A percentile compares a stretch with the other conserved stretches of the same genome.
phyloP scores from a whole-genome alignment of 2,113 vertebrate species.

The Zosterops hypoxanthus region DNA sequence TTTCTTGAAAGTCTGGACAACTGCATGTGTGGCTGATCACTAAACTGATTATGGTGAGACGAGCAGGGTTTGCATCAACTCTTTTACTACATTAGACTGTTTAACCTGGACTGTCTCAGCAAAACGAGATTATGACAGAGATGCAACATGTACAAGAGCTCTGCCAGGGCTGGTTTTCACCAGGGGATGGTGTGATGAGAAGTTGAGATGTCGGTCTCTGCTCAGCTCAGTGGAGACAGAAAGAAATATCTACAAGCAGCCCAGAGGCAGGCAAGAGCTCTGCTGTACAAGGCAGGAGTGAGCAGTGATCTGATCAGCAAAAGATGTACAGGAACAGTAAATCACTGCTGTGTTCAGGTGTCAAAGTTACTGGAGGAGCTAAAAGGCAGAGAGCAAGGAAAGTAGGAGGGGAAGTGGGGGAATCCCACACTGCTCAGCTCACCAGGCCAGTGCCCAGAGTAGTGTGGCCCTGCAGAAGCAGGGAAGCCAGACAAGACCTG shows the following conservation, averaged over 20 bases:
- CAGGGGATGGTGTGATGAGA: not conserved
- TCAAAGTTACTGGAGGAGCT: not conserved
- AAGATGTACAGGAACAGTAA: not conserved
- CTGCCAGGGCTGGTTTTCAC: not conserved
- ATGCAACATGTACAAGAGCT: not conserved
- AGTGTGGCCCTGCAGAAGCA: not conserved
- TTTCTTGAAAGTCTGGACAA: not conserved
- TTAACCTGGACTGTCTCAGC: not conserved
- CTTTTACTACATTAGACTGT: not conserved
- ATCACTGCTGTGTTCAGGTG: not conserved
- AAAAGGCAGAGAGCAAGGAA: not conserved
- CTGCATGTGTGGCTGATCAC: not conserved
- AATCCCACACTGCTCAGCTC: accelerated
- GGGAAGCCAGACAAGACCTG: not conserved
- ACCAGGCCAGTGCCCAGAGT: not conserved
- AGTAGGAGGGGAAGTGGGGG: not conserved
- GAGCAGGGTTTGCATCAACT: not conserved
- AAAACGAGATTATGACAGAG: not conserved
- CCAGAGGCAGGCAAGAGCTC: not conserved
- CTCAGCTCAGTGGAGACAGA: not conserved
- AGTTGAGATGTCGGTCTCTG: accelerated
- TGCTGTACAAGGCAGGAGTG: not conserved
- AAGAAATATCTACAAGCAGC: not conserved
- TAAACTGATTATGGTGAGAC: not conserved
- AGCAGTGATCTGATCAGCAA: not conserved